phyloP scores from a whole-genome alignment of 2,113 vertebrate genomes.

The Urocitellus parryii region DNA sequence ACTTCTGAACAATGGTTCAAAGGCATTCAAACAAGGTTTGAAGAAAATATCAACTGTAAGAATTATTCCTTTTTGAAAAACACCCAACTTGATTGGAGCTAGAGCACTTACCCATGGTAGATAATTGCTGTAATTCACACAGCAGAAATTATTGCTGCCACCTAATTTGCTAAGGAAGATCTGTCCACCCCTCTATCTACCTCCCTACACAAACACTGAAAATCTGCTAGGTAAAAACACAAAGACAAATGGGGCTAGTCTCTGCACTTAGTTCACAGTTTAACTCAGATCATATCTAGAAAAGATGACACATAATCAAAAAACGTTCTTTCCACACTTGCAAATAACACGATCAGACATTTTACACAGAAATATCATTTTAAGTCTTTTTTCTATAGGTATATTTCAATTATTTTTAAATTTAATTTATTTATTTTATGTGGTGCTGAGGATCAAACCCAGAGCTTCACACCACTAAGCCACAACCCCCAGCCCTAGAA shows the following conservation, averaged over 20 bases:
- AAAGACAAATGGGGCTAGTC: not conserved
- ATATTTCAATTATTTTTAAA: too few species aligned
- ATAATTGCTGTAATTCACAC: not conserved
- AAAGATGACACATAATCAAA: not conserved
- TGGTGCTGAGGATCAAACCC: too few species aligned
- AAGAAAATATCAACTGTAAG: slow-evolving; percentile 46
- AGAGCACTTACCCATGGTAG: not conserved
- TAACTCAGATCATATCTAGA: not conserved
- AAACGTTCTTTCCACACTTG: slow-evolving; percentile 3
- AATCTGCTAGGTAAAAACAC: slow-evolving; percentile 13
- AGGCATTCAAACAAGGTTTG: not conserved
- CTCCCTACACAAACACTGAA: slow-evolving; percentile 16
- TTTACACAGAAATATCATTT: slow-evolving; percentile 31
- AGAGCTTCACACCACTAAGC: too few species aligned
- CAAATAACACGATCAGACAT: not conserved
- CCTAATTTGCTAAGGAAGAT: slow-evolving; percentile 30
- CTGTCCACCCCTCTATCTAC: not conserved
- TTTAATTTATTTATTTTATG: too few species aligned
- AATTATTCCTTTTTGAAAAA: slow-evolving; percentile 45
- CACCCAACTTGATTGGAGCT: not conserved
- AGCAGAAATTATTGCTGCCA: slow-evolving; percentile 6
- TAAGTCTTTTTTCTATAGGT: not conserved
- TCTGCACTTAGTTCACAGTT: slow-evolving; percentile 16
- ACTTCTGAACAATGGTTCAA: slow-evolving; percentile 49
- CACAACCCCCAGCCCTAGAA: too few species aligned